Base-by-base conservation (phyloP, 2,113 vertebrate species). In the Poecilia latipinna region DNA sequence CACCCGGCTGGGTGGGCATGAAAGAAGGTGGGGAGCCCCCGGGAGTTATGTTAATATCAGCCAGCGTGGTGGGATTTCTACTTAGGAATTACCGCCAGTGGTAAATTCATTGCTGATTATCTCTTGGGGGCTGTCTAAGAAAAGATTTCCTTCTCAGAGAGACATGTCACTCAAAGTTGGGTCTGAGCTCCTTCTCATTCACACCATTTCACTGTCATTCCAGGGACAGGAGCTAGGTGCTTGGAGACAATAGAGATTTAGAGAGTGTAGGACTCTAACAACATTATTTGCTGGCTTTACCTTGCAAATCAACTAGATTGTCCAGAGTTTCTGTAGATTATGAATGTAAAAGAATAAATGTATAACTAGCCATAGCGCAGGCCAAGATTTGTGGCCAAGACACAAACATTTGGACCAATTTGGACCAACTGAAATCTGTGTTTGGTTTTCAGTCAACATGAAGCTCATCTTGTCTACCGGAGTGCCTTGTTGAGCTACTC, bases 11-110 rank as follows among this genome's bases (percentile, higher is more conserved):
- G 79, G 83, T 60, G 72, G 78, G 78, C 73, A 62, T 28, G 75
- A 51, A 48, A 31, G 28, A 13, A 69, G 72, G 61, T 1, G 68
- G 74, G 74, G 48, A 32, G 70, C 75, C 84, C 79, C 74, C 19
- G 19, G 82, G 84, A 92, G 70, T 64, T 69, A 89, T 75, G 88
- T 87, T 92, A 86, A 91, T 91, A 87, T 86, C 77, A 86, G 85
- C 77, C 77, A 32, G 60, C 74, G 68, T 11, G 67, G 31, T 29
- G 68, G 65, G 82, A 72, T 3, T 75, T 37, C 44, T 48, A 17
- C 82, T 80, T 24, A 78, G 86, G 86, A 88, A 85, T 81, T 70
- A 68, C 74, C 28, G 76, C 32, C 48, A 69, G 0, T 37, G 80
- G 62, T 57, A 4, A 65, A 48, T 68, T 88, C 75, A 72, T 66